These are phyloP conservation scores for Amphiprion percula DNA, from an alignment of 2,113 vertebrate species.

Conservation along the genomic window DNA sequence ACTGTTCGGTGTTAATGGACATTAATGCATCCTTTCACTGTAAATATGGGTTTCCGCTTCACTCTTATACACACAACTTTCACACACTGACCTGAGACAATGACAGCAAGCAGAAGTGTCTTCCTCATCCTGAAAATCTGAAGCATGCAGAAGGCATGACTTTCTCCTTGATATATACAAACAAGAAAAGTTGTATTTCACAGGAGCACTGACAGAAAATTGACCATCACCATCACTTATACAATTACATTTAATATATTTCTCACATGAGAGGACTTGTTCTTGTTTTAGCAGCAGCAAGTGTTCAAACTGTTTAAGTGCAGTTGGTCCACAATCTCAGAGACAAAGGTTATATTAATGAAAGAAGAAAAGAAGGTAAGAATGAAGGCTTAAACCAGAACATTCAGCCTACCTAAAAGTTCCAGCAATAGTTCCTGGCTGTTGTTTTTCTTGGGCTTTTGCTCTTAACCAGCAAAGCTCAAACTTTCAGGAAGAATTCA, in stretches of 20 bases:
- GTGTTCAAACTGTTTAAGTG: background rate
- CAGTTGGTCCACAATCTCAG: background rate
- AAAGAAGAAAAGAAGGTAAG: too few relatives aligned
- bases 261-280: too few relatives aligned
- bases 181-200: too few relatives aligned
- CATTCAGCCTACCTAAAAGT: background rate
- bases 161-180: background rate
- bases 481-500: background rate
- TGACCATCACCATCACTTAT: too few relatives aligned
- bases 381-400: background rate
- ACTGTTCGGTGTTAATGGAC: background rate
- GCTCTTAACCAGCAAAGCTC: background rate
- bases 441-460: background rate
- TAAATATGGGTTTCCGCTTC: background rate
- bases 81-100: constrained; percentile 50
- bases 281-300: too few relatives aligned
- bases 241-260: too few relatives aligned
- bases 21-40: background rate
- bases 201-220: too few relatives aligned
- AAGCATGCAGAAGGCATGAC: background rate
- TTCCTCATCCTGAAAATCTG: constrained; percentile 41
- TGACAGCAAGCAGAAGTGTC: constrained; percentile 17
- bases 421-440: background rate
- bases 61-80: background rate
- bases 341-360: background rate